These are phyloP conservation scores for Poecile montanus DNA, from an alignment of 2,797 vertebrate species.

Conservation along the genomic window DNA sequence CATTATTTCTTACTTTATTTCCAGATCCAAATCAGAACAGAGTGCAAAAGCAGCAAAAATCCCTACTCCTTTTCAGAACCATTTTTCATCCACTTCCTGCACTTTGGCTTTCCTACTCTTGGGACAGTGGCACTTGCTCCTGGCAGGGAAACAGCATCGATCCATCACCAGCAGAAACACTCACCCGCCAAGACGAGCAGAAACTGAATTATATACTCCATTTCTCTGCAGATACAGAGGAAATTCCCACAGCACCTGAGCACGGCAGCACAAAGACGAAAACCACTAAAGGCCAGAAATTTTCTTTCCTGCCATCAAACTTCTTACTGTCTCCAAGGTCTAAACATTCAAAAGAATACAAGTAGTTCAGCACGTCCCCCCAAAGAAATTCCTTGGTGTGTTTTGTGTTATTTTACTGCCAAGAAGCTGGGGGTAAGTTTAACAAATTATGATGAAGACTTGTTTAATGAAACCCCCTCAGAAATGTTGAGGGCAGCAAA, in stretches of 20 bases:
- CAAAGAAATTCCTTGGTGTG: not conserved
- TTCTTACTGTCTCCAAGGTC: not conserved
- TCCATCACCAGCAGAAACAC: not conserved
- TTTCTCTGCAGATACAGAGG: constrained; percentile 19
- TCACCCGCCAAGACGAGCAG: not conserved
- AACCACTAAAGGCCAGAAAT: not conserved
- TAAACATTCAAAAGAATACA: not conserved
- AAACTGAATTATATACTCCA: not conserved
- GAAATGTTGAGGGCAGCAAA: not conserved
- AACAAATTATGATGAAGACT: not conserved
- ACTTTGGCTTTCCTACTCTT: not conserved
- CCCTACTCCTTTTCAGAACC: not conserved
- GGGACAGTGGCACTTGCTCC: not conserved
- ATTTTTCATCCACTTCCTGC: not conserved
- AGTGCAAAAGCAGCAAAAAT: not conserved
- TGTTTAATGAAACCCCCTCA: not conserved
- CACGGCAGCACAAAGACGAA: not conserved
- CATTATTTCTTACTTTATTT: not conserved
- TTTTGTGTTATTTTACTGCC: not conserved
- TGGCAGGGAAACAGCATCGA: not conserved
- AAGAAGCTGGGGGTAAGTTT: not conserved
- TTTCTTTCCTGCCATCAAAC: not conserved
- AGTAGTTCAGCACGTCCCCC: not conserved
- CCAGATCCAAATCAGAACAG: not conserved
- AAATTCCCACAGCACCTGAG: constrained; percentile 22